Base-by-base conservation (phyloP, 2,888 invertebrate genomes). In the Tryphoninae sp. region DNA sequence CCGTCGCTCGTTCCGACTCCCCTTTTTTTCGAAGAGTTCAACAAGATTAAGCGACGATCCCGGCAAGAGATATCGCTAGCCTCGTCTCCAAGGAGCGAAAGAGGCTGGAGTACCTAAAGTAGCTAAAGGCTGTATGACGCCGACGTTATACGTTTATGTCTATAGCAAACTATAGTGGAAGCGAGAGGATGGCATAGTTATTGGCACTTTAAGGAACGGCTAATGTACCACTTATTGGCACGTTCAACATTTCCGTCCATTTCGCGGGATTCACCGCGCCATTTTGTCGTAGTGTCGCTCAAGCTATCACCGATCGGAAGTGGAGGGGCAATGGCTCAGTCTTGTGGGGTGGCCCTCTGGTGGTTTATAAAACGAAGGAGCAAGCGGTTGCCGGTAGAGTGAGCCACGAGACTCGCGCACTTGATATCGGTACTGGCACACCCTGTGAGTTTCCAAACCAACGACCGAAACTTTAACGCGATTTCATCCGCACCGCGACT, bases 21-120 rank as follows among this genome's bases (percentile, higher is more conserved):
- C 53, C 67, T 73, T 81, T 78, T 77, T 77, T 78, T 81, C 81
- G 67, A 81, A 13, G 76, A 80, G 80, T 82, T 80, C 76, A 76
- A 82, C 79, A 82, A 82, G 82, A 82, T 82, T 82, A 82, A 82
- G 74, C 69, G 82, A 73, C 74, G 82, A 82, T 82, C 73, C 65
- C 51, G 53, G 51, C 58, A 69, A 77, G 77, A 82, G 80, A 77
- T 80, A 82, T 77, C 80, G 73, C 64, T 76, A 69, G 69, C 42
- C 72, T 16, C 74, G 75, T 78, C 78, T 81, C 81, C 78, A 59
- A 78, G 78, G 78, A 78, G 69, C 33, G 45, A 55, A 75, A 78
- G 71, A 78, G 71, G 33, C 16, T n/a, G 40, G 78, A 65, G 69
- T 69, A 77, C 67, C 59, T 62, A 59, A 59, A 59, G 68, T 53